phyloP scores from a whole-genome alignment of 35 echinoderm and acorn worm genomes.

The Anneissia japonica region DNA sequence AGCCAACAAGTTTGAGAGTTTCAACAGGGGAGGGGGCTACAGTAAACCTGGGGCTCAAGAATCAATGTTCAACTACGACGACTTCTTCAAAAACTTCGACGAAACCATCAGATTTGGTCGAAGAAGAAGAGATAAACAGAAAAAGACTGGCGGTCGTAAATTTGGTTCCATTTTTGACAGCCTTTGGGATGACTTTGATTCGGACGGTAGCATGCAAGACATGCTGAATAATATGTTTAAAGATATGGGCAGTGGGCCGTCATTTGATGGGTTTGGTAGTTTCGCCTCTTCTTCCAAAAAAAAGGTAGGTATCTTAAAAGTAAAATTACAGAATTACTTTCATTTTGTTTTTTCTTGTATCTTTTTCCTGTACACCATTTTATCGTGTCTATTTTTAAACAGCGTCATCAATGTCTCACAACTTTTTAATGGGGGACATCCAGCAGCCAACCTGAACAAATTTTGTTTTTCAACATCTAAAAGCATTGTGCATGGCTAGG shows the following conservation, averaged over 20 bases:
- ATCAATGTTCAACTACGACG: constrained; percentile 48
- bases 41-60: neutral
- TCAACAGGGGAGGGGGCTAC: constrained; percentile 8
- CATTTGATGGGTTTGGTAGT: neutral
- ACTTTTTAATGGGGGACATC: too few relatives aligned
- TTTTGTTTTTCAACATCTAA: too few relatives aligned
- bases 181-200: neutral
- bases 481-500: too few relatives aligned
- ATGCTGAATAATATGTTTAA: neutral
- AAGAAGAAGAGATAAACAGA: neutral
- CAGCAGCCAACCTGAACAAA: too few relatives aligned
- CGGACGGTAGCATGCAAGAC: neutral
- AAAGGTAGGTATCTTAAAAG: neutral
- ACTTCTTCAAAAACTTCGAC: constrained; percentile 78
- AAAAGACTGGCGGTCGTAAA: constrained; percentile 13
- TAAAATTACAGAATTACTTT: neutral
- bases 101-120: constrained; percentile 20
- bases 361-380: too few relatives aligned
- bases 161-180: constrained; percentile 38
- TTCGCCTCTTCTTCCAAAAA: neutral
- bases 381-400: too few relatives aligned
- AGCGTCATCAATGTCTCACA: too few relatives aligned
- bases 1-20: constrained; percentile 16
- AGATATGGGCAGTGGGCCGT: neutral
- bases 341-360: too few relatives aligned